Evolutionary conservation across 2,888 invertebrate genomes (phyloP).

Genomic region (Dryomyza anilis): DNA sequence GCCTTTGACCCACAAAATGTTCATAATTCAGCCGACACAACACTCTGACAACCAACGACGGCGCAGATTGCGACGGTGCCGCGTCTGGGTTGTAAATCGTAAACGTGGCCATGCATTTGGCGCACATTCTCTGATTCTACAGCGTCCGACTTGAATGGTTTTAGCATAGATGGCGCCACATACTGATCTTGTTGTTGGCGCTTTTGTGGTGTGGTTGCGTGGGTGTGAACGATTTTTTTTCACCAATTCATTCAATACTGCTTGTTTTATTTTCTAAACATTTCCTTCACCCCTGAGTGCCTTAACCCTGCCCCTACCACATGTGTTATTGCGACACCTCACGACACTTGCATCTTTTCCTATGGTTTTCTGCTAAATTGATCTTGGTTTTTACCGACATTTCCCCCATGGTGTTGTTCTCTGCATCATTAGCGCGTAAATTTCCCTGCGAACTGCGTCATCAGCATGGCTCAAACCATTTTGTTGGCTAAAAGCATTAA

Average conservation of each 20-base stretch:
- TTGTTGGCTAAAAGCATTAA: conserved; percentile 3
- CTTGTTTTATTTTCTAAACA: neutral
- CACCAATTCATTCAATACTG: neutral
- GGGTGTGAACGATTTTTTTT: neutral
- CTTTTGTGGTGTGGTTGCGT: conserved; percentile 8
- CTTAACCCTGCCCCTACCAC: neutral
- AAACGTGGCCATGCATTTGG: neutral
- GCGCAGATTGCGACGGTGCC: neutral
- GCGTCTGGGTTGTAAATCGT: neutral
- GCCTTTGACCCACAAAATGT: conserved; percentile 19
- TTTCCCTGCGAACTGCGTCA: too few relatives aligned
- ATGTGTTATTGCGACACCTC: neutral
- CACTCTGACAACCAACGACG: conserved; percentile 2
- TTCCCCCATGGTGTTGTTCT: too few relatives aligned
- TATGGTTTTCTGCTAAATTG: too few relatives aligned
- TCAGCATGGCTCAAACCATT: too few relatives aligned
- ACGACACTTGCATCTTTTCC: neutral
- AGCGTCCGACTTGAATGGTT: neutral
- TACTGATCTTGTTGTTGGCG: neutral
- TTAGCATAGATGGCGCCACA: conserved; percentile 20
- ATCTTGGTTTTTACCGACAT: too few relatives aligned
- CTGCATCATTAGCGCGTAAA: too few relatives aligned
- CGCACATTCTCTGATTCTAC: neutral
- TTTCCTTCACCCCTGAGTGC: neutral
- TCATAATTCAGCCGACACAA: conserved; percentile 11